Base-by-base conservation (phyloP, 2,888 invertebrate genomes). In the Leucophenga maculata region DNA sequence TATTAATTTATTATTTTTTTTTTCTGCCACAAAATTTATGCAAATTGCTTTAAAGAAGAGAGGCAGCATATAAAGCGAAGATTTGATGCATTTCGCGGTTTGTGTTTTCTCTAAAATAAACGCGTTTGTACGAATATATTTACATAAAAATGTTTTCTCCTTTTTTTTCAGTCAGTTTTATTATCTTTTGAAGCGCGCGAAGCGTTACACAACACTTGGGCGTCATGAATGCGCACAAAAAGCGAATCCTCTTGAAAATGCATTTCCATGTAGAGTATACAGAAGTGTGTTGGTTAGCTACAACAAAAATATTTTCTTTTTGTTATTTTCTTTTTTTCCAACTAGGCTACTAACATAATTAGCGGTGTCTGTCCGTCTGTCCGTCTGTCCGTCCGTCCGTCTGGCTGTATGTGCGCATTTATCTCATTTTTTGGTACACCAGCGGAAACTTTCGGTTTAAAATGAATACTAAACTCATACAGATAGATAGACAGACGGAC, bases 341-440 rank as follows among this genome's bases (percentile, higher is more conserved):
- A 46, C 46, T 14, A 26, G 20, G 26, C 54, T n/a, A 57, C 31
- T 57, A 20, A 57, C 57, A 57, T 57, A 57, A 57, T 26, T 57
- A 57, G 57, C 20, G 3, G 26, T 20, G 57, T 6, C 39, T 39
- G 8, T 39, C 11, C 1, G 39, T 39, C 39, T 39, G 39, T 39
- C 39, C 8, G 59, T 59, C 13, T 57, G 57, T n/a, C 14, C 14
- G 13, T 57, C 14, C 32, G 32, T 13, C 11, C 13, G 57, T 14
- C 14, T 48, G 48, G 6, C 14, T n/a, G 50, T 50, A 2, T 31
- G 57, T 32, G 32, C n/a, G 59, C 32, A 31, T 59, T 32, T 59
- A 59, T 59, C 32, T 59, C 14, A 32, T 59, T 39, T 8, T 39
- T 59, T 59, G 16, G 50, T 8, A 16, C 18, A 11, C 50, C 6